A percentile compares a stretch with the other conserved stretches of the same genome.
phyloP scores from a whole-genome alignment of 1,140 invertebrate genomes.

The Euwallacea fornicatus region DNA sequence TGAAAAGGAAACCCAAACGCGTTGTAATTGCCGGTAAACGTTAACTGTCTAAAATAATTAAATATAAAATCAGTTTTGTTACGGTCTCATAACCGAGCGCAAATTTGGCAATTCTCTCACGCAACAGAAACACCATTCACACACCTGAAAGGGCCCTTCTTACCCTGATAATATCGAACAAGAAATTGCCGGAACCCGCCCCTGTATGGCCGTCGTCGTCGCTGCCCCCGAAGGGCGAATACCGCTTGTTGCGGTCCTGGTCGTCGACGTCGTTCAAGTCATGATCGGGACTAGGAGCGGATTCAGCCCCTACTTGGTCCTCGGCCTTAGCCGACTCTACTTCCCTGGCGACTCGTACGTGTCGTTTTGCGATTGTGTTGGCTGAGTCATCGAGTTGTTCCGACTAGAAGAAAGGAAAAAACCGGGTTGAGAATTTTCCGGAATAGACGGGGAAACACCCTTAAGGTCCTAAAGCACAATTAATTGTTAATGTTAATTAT shows the following conservation, averaged over 20 bases:
- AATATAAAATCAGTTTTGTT: too few species aligned
- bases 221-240: constrained; percentile 66
- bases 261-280: constrained; percentile 63
- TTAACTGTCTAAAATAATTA: too few species aligned
- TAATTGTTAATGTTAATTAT: not conserved
- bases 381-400: constrained; percentile 51
- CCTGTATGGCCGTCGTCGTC: constrained; percentile 57
- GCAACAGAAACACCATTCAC: too few species aligned
- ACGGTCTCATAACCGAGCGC: too few species aligned
- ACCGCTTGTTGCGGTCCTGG: constrained; percentile 78
- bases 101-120: too few species aligned
- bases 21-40: not conserved
- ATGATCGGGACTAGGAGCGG: constrained; percentile 56
- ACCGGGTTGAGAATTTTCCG: not conserved
- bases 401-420: constrained; percentile 53
- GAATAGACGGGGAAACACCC: not conserved
- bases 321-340: constrained; percentile 47
- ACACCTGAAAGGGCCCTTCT: constrained; percentile 45
- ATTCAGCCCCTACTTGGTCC: constrained; percentile 60
- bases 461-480: not conserved
- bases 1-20: not conserved
- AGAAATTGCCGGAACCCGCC: constrained; percentile 77
- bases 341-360: constrained; percentile 49
- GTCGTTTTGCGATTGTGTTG: constrained; percentile 58
- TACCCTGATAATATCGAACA: constrained; percentile 85